Conservation (phyloP, 1,140 invertebrate species). For the Lamellibrachia luymesi region DNA sequence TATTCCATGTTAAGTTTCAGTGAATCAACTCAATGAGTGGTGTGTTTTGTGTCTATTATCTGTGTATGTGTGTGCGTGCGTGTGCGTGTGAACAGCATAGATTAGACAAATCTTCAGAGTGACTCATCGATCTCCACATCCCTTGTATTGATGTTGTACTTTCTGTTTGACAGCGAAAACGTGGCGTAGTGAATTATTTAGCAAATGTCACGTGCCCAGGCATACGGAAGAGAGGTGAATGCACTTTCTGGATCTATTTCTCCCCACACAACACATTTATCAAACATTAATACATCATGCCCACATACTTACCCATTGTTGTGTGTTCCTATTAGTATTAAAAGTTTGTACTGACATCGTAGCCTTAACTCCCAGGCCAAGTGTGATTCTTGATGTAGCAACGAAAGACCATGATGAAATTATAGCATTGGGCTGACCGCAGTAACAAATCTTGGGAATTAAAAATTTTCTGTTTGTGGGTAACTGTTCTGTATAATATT, state of each 20-base stretch:
- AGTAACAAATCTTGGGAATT: too few relatives aligned
- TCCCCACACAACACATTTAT: neutral
- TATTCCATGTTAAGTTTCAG: too few relatives aligned
- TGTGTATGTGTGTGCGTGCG: neutral
- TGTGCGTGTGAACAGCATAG: neutral
- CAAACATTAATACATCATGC: neutral
- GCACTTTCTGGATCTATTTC: neutral
- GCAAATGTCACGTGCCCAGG: neutral
- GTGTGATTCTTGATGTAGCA: neutral
- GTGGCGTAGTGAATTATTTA: constrained; percentile 1
- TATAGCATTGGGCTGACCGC: neutral
- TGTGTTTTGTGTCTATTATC: too few relatives aligned
- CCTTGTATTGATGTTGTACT: neutral
- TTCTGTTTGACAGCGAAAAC: neutral
- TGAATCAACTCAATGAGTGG: too few relatives aligned
- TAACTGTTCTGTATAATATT: neutral
- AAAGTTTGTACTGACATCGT: neutral
- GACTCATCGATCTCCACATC: neutral
- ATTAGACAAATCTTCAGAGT: neutral
- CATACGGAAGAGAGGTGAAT: neutral
- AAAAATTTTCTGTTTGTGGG: neutral
- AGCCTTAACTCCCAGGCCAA: neutral
- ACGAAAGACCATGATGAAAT: neutral
- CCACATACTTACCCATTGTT: neutral
- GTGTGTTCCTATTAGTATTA: neutral